A percentile compares a stretch with the other conserved stretches of the same genome.
Evolutionary conservation across 2,113 vertebrate genomes (phyloP).

Genomic region (Rhegmatorhina hoffmannsi): DNA sequence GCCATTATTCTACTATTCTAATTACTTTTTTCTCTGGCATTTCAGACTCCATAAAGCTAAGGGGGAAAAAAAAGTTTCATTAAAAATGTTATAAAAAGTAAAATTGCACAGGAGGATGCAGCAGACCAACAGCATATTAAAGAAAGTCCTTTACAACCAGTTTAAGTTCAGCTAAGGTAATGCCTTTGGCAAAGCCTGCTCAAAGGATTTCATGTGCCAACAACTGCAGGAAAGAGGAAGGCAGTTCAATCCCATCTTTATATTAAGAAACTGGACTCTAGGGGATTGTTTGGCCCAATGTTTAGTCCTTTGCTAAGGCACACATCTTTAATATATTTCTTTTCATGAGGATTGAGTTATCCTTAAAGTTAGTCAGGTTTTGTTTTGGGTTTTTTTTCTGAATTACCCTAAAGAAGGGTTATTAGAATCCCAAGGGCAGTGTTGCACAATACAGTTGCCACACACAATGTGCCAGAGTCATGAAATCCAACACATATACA

Average conservation of each 20-base stretch:
- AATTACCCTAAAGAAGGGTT: background rate
- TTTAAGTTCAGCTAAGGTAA: background rate
- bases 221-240: background rate
- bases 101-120: background rate
- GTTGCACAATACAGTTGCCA: background rate
- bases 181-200: background rate
- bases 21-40: conserved; percentile 3
- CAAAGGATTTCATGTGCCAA: background rate
- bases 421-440: background rate
- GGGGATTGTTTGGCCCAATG: rapidly evolving
- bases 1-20: background rate
- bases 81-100: conserved; percentile 9
- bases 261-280: background rate
- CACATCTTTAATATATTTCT: background rate
- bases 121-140: background rate
- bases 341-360: background rate
- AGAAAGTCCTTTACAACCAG: background rate
- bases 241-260: background rate
- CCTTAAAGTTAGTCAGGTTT: background rate
- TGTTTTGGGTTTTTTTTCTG: background rate
- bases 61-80: conserved; percentile 24
- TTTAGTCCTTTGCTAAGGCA: background rate
- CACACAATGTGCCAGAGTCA: rapidly evolving
- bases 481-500: background rate
- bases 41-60: conserved; percentile 2